Base-by-base conservation (phyloP, 2,888 invertebrate genomes). In the Ariolimax columbianus region DNA sequence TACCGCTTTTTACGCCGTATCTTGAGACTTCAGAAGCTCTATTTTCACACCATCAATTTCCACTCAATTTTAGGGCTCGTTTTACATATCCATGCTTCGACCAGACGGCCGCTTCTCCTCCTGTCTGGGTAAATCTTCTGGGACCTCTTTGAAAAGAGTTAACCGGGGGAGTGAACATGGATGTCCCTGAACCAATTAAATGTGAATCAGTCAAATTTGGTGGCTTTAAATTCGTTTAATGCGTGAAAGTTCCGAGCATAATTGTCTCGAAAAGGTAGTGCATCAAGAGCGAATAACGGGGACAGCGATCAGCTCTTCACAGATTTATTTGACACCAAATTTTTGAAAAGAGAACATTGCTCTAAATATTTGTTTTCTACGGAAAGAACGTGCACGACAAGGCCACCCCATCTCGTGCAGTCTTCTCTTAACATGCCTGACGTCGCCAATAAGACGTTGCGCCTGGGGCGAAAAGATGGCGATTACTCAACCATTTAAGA, bases 31-130 rank as follows among this genome's bases (percentile, higher is more conserved):
- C 47, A 47, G 9, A 47, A 47, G 47, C 14, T 47, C n/a, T 47
- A 72, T 75, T 63, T 84, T 85, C 84, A 43, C n/a, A 40, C 4
- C 43, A 3, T 38, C 70, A 26, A 43, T 40, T 75, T 17, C 59
- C 40, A 82, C 75, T 75, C 19, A 19, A 55, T 55, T 23, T 23
- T 23, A 55, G 19, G 26, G 55, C 14, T 23, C 55, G 3, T 55
- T 55, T 55, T 63, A n/a, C 14, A 30, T 30, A 30, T 63, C 63
- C 14, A 63, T 30, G 14, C 30, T 30, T n/a, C 63, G 63, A 4
- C 30, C n/a, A 63, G 30, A 63, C 30, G 63, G 3, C 63, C 3
- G n/a, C n/a, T 30, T 30, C n/a, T 30, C 14, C 30, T 14, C 30
- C 63, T 63, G 30, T 63, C 63, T 63, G n/a, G 63, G 3, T 6